Base-by-base conservation (phyloP, 2,113 vertebrate species). In the Carassius gibelio region DNA sequence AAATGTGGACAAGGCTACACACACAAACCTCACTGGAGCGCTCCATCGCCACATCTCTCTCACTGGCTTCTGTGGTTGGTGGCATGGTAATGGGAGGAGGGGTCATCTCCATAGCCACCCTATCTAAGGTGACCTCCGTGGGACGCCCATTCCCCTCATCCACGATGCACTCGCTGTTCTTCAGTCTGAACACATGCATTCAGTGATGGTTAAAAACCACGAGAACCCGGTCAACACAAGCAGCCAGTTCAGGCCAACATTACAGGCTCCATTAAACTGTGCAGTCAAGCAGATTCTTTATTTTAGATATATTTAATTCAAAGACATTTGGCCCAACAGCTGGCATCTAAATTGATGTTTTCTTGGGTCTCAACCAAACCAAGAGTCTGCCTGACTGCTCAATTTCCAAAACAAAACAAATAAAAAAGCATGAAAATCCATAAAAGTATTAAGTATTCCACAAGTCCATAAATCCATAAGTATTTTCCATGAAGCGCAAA, bases 161-260 rank as follows among this genome's bases (percentile, higher is more conserved):
- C 80, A 89, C 80, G 87, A 26, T 50, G 69, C 85, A 82, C 92
- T 92, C 85, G 87, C 52, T 84, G 79, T 92, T 93, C 85, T 85
- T 92, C 80, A 92, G 75, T 87, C 90, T 92, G 89, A 23, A 75
- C 45, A 75, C 48, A 76, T 11, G 14, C 23, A 76, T 55, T 76
- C 7, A 30, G 48, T 34, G 15, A 76, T 55, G 2, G 3, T 59
- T 57, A 4, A 34, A 52, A 52, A 8, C 52, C 7, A 42, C 0
- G 1, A 72, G 19, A 72, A n/a, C 71, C 1, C 38, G 13, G 11
- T 74, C 5, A 45, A 83, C 30, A 50, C 7, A 19, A 57, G 34
- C 8, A 3, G 55, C 77, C 38, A 80, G 2, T 64, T 26, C 59
- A 26, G 59, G 36, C 38, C 45, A 64, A 64, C 17, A 36, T 26